phyloP scores from a whole-genome alignment of 2,113 vertebrate genomes.

The Pseudopodoces humilis region DNA sequence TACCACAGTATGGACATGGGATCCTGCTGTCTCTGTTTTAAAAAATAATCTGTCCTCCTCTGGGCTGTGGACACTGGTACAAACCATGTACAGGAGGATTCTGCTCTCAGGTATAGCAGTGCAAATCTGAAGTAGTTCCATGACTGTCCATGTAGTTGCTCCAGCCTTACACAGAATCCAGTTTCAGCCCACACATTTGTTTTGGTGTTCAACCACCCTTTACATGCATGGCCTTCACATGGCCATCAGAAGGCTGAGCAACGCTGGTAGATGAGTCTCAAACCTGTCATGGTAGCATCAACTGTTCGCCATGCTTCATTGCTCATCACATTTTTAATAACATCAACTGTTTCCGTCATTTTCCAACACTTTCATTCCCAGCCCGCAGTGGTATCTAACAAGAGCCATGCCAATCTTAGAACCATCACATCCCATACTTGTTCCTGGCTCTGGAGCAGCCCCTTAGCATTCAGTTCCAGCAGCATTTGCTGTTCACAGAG shows the following conservation, averaged over 20 bases:
- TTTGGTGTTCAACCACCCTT: background rate
- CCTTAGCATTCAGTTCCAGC: background rate
- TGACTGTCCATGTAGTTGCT: background rate
- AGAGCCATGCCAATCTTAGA: background rate
- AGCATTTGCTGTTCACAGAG: background rate
- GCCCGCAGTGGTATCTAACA: background rate
- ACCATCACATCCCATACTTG: background rate
- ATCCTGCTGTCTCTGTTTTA: background rate
- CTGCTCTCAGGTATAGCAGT: background rate
- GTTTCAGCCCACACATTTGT: background rate
- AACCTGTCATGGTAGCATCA: background rate
- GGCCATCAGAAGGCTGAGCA: background rate
- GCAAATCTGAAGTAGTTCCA: background rate
- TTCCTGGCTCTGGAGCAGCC: background rate
- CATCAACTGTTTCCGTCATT: background rate
- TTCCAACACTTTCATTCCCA: background rate
- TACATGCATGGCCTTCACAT: background rate
- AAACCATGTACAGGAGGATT: background rate
- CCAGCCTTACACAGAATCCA: background rate
- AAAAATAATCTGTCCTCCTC: background rate
- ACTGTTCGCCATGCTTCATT: background rate
- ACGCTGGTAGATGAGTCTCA: background rate
- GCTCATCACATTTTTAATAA: background rate
- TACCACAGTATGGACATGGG: background rate
- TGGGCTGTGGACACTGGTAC: fast-evolving